Conservation (phyloP, 53 echinoderm and acorn worm species). For the Mesocentrotus franciscanus region DNA sequence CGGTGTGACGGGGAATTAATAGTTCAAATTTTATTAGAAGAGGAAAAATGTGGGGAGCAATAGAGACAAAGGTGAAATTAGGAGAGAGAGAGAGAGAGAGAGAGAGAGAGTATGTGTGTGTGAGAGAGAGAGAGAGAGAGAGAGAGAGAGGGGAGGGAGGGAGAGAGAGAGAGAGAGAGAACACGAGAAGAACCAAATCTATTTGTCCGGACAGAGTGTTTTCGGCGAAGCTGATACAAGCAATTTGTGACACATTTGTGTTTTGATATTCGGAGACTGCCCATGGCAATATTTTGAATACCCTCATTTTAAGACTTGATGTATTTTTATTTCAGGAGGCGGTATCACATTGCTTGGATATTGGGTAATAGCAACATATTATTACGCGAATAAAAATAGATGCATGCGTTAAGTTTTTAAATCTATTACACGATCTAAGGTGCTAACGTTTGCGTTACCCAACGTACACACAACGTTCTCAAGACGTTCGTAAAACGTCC, state of each 20-base stretch:
- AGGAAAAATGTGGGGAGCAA: no score
- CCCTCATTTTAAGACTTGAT: not conserved
- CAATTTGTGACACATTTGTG: not conserved
- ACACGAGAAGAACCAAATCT: not conserved
- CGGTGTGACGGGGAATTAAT: no score
- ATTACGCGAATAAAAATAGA: no score
- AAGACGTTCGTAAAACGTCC: no score
- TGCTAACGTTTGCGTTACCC: no score
- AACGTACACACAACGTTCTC: no score
- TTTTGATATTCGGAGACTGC: not conserved
- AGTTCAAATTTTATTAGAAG: no score
- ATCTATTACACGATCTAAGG: no score
- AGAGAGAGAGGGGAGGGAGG: not conserved
- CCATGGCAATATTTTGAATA: not conserved
- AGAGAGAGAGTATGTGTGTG: no score
- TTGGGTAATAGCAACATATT: not conserved
- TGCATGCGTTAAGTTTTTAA: no score
- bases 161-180: not conserved
- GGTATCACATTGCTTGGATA: not conserved
- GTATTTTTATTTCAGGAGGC: not conserved
- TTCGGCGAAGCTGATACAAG: not conserved
- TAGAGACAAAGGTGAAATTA: not conserved
- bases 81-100: not conserved
- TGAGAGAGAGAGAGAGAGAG: not conserved
- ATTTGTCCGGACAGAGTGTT: not conserved